Base-by-base conservation (phyloP, 2,888 invertebrate genomes). In the Sericinus montela region DNA sequence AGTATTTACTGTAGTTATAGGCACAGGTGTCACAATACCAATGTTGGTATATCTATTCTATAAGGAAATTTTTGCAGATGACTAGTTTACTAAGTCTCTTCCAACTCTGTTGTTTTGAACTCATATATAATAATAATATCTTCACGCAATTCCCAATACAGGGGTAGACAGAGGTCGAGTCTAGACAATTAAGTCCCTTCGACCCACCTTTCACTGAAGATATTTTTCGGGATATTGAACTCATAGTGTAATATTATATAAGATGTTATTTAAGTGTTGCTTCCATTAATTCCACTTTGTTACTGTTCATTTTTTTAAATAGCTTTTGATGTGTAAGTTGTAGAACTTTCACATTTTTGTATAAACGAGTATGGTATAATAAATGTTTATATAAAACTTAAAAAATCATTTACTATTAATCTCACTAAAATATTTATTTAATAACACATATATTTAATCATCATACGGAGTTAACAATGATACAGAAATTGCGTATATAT, bases 21-120 rank as follows among this genome's bases (percentile, higher is more conserved):
- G 96, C n/a, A 94, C 96, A 13, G 71, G 94, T 11, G 75, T 93
- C 38, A 95, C 94, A 56, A 83, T 93, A 52, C 76, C 93, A 38
- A 91, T 93, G 61, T 90, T 93, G 58, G 61, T 90, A 58, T 88
- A 80, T 69, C 67, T 85, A 47, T 85, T 87, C 61, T 83, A 82
- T 56, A 80, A 74, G 68, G 80, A 85, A 51, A 63, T 86, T 25
- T 70, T 67, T 67, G 53, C 73, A 59, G 72, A 69, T 64, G 61
- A 60, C 52, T 72, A 60, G 55, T 55, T 38, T 32, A 9, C 9
- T 32, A 32, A 10, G 23, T 23, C 3, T 23, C 23, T 23, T 6
- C 6, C 23, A 23, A 23, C 23, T n/a, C n/a, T n/a, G n/a, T n/a
- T n/a, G n/a, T n/a, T n/a, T n/a, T n/a, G n/a, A n/a, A n/a, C n/a